These are phyloP conservation scores for Intellagama lesueurii DNA, from an alignment of 2,797 vertebrate genomes.

Conservation along the genomic window DNA sequence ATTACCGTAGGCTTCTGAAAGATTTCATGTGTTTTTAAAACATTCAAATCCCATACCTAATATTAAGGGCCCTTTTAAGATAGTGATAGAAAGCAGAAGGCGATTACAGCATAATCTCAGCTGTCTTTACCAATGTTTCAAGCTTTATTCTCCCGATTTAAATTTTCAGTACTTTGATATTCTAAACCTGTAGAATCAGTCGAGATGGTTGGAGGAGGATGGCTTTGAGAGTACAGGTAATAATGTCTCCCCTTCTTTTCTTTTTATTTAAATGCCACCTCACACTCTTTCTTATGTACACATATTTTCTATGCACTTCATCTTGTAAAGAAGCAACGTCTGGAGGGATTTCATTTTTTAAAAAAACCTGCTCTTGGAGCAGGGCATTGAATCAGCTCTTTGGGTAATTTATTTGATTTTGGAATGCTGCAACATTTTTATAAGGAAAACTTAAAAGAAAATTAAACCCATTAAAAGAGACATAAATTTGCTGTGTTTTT, in stretches of 20 bases:
- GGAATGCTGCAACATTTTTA: conserved; percentile 63
- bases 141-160: not conserved
- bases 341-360: conserved; percentile 51
- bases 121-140: conserved; percentile 42
- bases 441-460: conserved; percentile 75
- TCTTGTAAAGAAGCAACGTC: conserved; percentile 53
- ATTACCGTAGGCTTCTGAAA: conserved; percentile 41
- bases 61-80: conserved; percentile 35
- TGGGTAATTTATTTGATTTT: conserved; percentile 74
- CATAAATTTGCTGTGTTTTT: conserved; percentile 64
- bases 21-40: conserved; percentile 26
- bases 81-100: conserved; percentile 28
- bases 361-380: conserved; percentile 46
- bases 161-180: conserved; percentile 5
- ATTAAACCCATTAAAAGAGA: conserved; percentile 77
- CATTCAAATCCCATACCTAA: conserved; percentile 11
- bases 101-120: conserved; percentile 26
- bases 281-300: conserved; percentile 11
- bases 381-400: conserved; percentile 54
- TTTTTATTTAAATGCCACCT: conserved; percentile 43
- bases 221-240: conserved; percentile 41
- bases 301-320: conserved; percentile 51
- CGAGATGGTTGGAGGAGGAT: not conserved
- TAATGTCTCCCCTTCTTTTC: conserved; percentile 36
- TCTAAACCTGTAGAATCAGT: conserved; percentile 41